phyloP scores from a whole-genome alignment of 2,888 invertebrate species.

The Ormyrus labotus region DNA sequence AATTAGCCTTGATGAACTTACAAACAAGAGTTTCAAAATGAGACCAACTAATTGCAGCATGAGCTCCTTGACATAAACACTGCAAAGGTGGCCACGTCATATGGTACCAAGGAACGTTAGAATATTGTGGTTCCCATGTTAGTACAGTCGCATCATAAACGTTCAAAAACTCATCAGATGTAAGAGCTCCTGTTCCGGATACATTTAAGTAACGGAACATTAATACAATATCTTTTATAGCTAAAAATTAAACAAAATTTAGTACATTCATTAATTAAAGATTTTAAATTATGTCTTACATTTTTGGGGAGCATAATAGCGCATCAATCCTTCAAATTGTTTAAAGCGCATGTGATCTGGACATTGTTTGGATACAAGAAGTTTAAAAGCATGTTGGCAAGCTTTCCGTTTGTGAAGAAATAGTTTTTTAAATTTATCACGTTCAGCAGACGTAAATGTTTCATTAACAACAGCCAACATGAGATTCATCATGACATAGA shows the following conservation, averaged over 20 bases:
- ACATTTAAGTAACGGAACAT: constrained; percentile 88
- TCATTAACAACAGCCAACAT: constrained; percentile 94
- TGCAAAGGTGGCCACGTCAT: constrained; percentile 80
- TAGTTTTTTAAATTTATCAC: constrained; percentile 89
- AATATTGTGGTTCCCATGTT: constrained; percentile 85
- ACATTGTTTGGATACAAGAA: constrained; percentile 86
- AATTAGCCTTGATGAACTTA: constrained; percentile 75
- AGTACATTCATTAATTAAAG: neutral
- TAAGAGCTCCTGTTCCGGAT: constrained; percentile 82
- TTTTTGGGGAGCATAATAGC: constrained; percentile 83
- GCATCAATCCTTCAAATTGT: constrained; percentile 89
- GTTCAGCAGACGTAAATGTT: constrained; percentile 90
- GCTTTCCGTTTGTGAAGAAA: constrained; percentile 89
- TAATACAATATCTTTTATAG: constrained; percentile 84
- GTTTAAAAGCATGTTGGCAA: constrained; percentile 87
- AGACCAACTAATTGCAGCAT: constrained; percentile 81
- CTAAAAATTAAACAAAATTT: constrained; percentile 73
- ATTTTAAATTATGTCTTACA: constrained; percentile 34
- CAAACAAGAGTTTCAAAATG: constrained; percentile 86
- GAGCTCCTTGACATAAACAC: constrained; percentile 80
- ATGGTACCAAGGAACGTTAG: constrained; percentile 86
- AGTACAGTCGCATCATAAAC: constrained; percentile 85
- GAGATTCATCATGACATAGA: constrained; percentile 93
- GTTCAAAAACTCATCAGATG: constrained; percentile 84
- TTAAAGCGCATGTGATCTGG: constrained; percentile 83